These are phyloP conservation scores for Potorous gilbertii DNA, from an alignment of 2,797 vertebrate genomes.

Conservation along the genomic window DNA sequence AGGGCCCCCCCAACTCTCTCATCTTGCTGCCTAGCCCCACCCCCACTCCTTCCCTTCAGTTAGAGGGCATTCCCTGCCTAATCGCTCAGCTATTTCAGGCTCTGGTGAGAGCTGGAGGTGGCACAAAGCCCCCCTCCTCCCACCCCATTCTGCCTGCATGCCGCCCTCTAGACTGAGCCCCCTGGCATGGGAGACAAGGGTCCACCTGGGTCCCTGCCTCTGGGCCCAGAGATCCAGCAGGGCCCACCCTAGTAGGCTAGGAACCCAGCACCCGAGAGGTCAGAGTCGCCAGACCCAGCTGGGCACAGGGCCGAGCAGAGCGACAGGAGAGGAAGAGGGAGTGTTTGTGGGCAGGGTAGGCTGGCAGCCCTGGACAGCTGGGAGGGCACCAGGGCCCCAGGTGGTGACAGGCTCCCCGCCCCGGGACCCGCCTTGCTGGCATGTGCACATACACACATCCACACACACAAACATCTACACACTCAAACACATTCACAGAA, in stretches of 20 bases:
- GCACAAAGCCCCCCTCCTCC: no score
- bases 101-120: background rate
- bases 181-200: background rate
- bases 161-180: conserved; percentile 24
- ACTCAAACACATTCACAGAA: background rate
- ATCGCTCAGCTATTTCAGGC: conserved; percentile 9
- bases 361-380: conserved; percentile 22
- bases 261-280: background rate
- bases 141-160: background rate
- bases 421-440: background rate
- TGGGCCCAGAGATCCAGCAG: no score
- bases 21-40: background rate
- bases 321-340: conserved; percentile 68
- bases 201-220: background rate
- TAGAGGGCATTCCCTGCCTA: conserved; percentile 53
- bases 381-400: conserved; percentile 23
- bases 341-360: conserved; percentile 61
- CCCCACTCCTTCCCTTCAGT: background rate
- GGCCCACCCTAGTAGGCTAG: no score
- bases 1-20: background rate
- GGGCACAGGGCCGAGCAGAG: conserved; percentile 63
- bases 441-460: rapidly evolving
- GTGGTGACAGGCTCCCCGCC: background rate
- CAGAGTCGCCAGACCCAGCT: background rate
- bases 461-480: background rate